Evolutionary conservation across 2,888 invertebrate species (phyloP), one percentile per base, ranked within the genome.

Genomic region (Prenolepis imparis): DNA sequence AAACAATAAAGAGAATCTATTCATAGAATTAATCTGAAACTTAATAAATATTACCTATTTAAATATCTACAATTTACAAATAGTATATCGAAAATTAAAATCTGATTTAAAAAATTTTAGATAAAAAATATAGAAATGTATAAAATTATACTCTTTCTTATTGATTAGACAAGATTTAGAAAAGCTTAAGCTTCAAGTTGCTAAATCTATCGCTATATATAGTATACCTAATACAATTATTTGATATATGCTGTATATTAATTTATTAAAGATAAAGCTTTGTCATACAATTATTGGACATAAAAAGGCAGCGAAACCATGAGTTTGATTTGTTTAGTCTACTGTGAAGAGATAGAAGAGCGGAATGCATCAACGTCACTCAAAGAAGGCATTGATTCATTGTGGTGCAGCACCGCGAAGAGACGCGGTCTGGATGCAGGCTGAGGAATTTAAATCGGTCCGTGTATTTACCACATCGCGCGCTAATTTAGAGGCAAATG

Each of bases 301-400:
- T 21, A 21, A 70, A 57, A 32, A 44, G 24, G n/a, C 24, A 9
- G 15, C 9, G 55, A 11, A 39, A 66, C 9, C 57, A n/a, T 24
- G 36, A n/a, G 12, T n/a, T 41, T 36, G 68, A 70, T 70, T 70
- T 80, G 78, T 80, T 80, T 70, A 80, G 78, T 80, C 78, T 80
- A 24, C 32, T 24, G 28, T 41, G 59, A 15, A 28, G 12, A 32
- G 44, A 12, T 32, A 28, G 57, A 41, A 41, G 2, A 36, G 41
- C 59, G 21, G 59, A 70, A 80, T 72, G 72, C 78, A 80, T 80
- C 78, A 59, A 59, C 72, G 48, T 36, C 72, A 61, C 72, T 80
- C 59, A 61, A 59, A 59, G 44, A 52, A 61, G 72, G 72, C 78
- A 80, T 72, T 80, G 78, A 70, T 59, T 80, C 72, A 78, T 59